A percentile compares a stretch with the other conserved stretches of the same genome.
Conservation (phyloP, 2,113 vertebrate genomes). For the Eupsittula cactorum region DNA sequence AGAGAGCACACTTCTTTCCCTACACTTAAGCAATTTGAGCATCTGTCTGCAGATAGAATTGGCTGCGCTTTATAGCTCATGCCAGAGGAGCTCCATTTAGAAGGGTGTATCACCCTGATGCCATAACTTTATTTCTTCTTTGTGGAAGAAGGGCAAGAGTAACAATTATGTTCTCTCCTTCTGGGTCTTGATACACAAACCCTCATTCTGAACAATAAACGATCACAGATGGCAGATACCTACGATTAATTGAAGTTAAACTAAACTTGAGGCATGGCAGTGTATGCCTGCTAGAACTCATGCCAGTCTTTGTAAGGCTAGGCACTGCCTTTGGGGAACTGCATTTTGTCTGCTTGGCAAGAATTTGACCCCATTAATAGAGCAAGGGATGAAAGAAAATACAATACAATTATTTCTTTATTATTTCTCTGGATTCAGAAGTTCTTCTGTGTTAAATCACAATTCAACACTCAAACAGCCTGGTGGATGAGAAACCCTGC, state of each 20-base stretch:
- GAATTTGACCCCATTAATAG: not conserved
- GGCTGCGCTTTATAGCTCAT: not conserved
- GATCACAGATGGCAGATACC: conserved; percentile 1
- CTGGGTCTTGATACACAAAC: not conserved
- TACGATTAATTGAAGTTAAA: conserved; percentile 48
- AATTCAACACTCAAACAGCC: not conserved
- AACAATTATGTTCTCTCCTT: not conserved
- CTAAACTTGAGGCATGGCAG: not conserved
- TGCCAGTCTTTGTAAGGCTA: not conserved
- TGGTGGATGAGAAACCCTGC: not conserved
- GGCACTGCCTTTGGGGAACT: not conserved
- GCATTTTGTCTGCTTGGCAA: not conserved
- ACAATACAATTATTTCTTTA: not conserved
- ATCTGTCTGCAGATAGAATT: not conserved
- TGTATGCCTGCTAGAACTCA: not conserved
- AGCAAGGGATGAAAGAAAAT: not conserved
- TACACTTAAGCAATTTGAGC: not conserved
- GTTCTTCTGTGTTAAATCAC: not conserved
- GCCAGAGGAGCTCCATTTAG: not conserved
- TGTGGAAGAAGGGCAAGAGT: not conserved
- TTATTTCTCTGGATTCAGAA: not conserved
- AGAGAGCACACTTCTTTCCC: not conserved
- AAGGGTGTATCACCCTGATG: not conserved
- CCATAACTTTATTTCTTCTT: not conserved
- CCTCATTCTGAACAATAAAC: not conserved